These are phyloP conservation scores for Zoanthus gigantus DNA, from an alignment of 92 coral and sea anemone genomes.

Conservation along the genomic window DNA sequence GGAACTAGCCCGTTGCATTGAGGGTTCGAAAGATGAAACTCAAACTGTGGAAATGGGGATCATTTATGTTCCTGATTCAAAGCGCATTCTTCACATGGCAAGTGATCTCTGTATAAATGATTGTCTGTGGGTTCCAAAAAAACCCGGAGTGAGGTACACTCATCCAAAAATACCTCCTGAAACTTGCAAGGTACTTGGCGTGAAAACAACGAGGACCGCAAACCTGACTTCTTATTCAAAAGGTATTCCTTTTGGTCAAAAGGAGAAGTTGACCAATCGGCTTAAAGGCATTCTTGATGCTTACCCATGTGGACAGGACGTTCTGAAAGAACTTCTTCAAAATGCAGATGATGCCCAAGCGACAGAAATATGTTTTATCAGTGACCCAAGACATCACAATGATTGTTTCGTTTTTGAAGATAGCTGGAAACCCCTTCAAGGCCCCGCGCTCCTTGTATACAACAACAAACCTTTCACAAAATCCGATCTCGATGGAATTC, in stretches of 20 bases:
- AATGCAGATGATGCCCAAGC: slow-evolving; percentile 94
- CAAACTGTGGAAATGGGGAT: background rate
- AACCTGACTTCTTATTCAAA: slow-evolving; percentile 34
- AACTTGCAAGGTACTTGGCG: slow-evolving; percentile 60
- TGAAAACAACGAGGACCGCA: slow-evolving; percentile 65
- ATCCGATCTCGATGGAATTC: slow-evolving; percentile 81
- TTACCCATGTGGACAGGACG: slow-evolving; percentile 74
- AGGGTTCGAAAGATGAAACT: background rate
- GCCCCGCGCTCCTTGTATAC: slow-evolving; percentile 89
- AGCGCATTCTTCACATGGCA: slow-evolving; percentile 37
- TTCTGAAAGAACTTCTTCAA: slow-evolving; percentile 88
- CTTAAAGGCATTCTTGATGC: slow-evolving; percentile 70
- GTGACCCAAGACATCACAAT: slow-evolving; percentile 74
- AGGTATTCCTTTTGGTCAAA: slow-evolving; percentile 60
- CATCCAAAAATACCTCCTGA: slow-evolving; percentile 42
- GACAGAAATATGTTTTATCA: slow-evolving; percentile 77
- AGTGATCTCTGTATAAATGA: slow-evolving; percentile 68
- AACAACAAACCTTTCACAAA: slow-evolving; percentile 80
- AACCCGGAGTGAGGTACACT: slow-evolving; percentile 52
- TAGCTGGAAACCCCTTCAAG: slow-evolving; percentile 82
- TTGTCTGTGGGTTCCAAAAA: slow-evolving; percentile 72
- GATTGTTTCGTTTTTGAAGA: slow-evolving; percentile 69
- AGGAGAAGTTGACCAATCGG: slow-evolving; percentile 74
- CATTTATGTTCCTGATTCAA: slow-evolving; percentile 71
- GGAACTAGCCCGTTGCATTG: slow-evolving; percentile 9